A percentile compares a stretch with the other conserved stretches of the same genome.
Conservation (phyloP, 2,888 invertebrate species). For the Odontothrips loti region DNA sequence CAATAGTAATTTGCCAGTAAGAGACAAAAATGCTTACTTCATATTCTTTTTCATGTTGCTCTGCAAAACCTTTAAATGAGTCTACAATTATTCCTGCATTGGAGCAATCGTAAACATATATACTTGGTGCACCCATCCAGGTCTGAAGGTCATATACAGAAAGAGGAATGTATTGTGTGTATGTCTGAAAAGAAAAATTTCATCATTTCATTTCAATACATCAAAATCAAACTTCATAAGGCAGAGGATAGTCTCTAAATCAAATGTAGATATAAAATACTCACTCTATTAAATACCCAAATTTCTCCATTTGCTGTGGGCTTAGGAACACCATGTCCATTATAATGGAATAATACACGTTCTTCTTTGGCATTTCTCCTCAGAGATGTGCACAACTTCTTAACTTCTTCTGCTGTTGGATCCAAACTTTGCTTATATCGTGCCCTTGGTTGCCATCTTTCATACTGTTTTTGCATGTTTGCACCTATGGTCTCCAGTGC, state of each 20-base stretch:
- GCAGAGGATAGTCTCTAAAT: conserved; percentile 32
- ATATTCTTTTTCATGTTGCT: conserved; percentile 81
- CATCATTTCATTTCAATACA: background rate
- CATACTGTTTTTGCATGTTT: conserved; percentile 92
- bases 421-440: conserved; percentile 95
- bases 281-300: conserved; percentile 96
- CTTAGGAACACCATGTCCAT: conserved; percentile 98
- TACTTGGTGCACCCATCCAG: conserved; percentile 99
- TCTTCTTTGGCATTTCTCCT: conserved; percentile 97
- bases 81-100: conserved; percentile 96
- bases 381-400: conserved; percentile 90
- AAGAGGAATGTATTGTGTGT: conserved; percentile 98
- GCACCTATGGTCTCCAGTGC: conserved; percentile 89
- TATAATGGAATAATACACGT: conserved; percentile 97
- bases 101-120: conserved; percentile 98
- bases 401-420: conserved; percentile 96
- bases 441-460: conserved; percentile 97
- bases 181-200: conserved; percentile 60
- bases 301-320: conserved; percentile 98
- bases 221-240: background rate
- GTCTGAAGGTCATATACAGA: conserved; percentile 97
- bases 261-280: conserved; percentile 38
- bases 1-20: conserved; percentile 2
- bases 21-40: conserved; percentile 49
- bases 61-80: conserved; percentile 81